These are phyloP conservation scores for Anomalospiza imberbis DNA, from an alignment of 2,797 vertebrate genomes.

Conservation along the genomic window DNA sequence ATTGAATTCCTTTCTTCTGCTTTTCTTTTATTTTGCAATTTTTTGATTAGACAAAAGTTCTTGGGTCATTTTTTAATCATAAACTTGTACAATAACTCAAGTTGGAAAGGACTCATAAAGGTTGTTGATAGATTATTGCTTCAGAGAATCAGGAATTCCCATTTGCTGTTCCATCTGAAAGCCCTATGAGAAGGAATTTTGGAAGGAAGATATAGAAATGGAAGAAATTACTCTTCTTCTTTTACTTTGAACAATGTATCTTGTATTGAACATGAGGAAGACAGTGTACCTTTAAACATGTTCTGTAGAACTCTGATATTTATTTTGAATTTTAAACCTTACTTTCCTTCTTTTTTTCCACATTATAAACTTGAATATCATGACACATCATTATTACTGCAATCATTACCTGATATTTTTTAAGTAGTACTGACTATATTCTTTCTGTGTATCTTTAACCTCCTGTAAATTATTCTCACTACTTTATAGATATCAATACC, in stretches of 20 bases:
- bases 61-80: background rate
- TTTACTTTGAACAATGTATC: background rate
- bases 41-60: background rate
- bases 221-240: background rate
- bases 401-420: background rate
- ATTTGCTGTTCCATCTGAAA: background rate
- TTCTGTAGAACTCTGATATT: background rate
- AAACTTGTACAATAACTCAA: background rate
- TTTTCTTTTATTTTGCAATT: background rate
- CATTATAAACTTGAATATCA: background rate
- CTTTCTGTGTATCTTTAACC: background rate
- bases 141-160: background rate
- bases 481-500: background rate
- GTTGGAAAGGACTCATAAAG: background rate
- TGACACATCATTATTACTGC: background rate
- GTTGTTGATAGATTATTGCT: background rate
- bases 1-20: background rate
- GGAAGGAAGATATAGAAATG: background rate
- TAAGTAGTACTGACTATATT: background rate
- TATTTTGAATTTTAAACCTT: background rate
- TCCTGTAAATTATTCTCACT: background rate
- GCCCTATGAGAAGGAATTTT: background rate
- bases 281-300: background rate
- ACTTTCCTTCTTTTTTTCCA: background rate
- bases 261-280: background rate